Evolutionary conservation across 2,113 vertebrate species (phyloP).

Genomic region (Leptobrachium ailaonicum): DNA sequence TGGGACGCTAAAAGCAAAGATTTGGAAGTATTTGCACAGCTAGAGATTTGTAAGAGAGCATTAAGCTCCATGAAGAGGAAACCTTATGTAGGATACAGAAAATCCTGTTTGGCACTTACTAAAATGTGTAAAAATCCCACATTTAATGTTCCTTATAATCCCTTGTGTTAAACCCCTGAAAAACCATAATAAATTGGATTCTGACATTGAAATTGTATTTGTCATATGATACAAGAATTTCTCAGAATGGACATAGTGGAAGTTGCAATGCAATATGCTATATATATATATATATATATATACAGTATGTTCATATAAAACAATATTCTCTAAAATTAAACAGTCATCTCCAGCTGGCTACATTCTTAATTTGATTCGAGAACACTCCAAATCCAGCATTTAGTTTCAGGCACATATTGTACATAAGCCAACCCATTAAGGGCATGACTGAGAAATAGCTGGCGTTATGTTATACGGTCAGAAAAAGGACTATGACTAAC

Average conservation of each 20-base stretch:
- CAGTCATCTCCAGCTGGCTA: neutral
- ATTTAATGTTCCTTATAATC: slow-evolving; percentile 37
- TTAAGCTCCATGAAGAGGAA: slow-evolving; percentile 62
- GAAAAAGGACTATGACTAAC: neutral
- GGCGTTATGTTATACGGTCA: slow-evolving; percentile 35
- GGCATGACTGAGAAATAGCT: slow-evolving; percentile 34
- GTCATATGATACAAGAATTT: slow-evolving; percentile 1
- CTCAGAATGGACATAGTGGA: neutral
- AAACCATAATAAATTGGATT: slow-evolving; percentile 10
- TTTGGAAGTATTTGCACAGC: slow-evolving; percentile 55
- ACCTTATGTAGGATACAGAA: slow-evolving; percentile 63
- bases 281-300: neutral
- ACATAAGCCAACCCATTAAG: slow-evolving; percentile 40
- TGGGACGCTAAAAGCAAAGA: slow-evolving; percentile 62
- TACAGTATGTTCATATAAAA: neutral
- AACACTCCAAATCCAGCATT: neutral
- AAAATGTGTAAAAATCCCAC: slow-evolving; percentile 42
- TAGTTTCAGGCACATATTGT: neutral
- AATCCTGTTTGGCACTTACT: slow-evolving; percentile 63
- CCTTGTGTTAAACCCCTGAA: neutral
- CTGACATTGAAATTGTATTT: slow-evolving; percentile 9
- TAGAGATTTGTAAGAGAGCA: slow-evolving; percentile 56
- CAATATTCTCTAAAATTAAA: slow-evolving; percentile 4
- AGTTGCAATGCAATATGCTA: neutral
- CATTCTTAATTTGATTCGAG: neutral